Base-by-base conservation (phyloP, 1,140 invertebrate species). In the Trachymyrmex cornetzi region DNA sequence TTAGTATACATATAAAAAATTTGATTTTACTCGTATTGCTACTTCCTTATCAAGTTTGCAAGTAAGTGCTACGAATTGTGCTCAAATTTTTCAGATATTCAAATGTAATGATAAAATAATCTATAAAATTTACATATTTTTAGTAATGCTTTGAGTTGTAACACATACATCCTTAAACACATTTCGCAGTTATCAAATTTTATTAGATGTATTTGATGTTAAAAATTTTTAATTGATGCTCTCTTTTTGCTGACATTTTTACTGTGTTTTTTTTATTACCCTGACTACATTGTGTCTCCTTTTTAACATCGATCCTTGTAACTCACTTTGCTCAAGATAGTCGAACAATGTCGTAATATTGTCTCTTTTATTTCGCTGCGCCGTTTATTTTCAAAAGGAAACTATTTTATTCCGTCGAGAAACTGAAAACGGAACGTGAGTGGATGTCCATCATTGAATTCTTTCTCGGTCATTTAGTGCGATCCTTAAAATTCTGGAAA, bases 401-500 rank as follows among this genome's bases (percentile, higher is more conserved):
- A 74, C 80, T 69, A 80, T 85, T 79, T 77, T 48, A 50, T 27
- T 14, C 30, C 5, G 5, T 34, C 67, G 34, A 66, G 9, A 59
- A 61, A 50, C 16, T 2, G 2, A 16, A 4, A 22, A 72, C 24
- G 16, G 11, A 72, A 27, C 22, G 44, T 57, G 44, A 53, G 38
- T 24, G 66, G 27, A 88, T 77, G 82, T 88, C 77, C 74, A 90
- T 92, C 87, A 87, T 91, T 87, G 87, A 80, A 85, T 87, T 80
- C 86, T 88, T 89, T 88, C 80, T 61, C 53, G 66, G 88, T 89
- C 87, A 87, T 94, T 94, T 93, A 93, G 91, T 92, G 88, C 69
- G 75, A 91, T 92, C 92, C 92, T 95, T 94, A 94, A 94, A 95
- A 94, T 94, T 95, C 93, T 93, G 92, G 92, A 93, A 94, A 66